Conservation (phyloP, 37 sponge, comb jelly and placozoan species). For the Halichondria panicea region DNA sequence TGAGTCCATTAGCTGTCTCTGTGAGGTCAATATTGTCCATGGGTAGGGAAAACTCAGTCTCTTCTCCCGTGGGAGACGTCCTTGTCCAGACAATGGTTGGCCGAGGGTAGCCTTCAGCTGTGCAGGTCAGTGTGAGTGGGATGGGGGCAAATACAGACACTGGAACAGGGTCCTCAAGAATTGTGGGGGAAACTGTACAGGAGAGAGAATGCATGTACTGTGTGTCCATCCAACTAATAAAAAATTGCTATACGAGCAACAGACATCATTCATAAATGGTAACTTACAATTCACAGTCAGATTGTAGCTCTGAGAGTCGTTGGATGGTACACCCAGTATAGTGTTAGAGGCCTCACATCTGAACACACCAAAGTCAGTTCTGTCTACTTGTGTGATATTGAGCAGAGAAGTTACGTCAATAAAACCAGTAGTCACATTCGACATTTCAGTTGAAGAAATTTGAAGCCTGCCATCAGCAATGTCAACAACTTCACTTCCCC, state of each 20-base stretch:
- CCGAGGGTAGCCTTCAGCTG: conserved; percentile 33
- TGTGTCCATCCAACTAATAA: no score
- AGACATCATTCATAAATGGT: no score
- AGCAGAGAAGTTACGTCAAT: conserved; percentile 3
- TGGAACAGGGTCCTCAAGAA: background rate
- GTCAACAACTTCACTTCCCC: background rate
- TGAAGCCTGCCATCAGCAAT: background rate
- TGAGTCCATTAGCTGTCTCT: background rate
- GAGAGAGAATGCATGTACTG: no score
- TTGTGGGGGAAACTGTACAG: conserved; percentile 22
- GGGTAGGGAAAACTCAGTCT: conserved; percentile 5
- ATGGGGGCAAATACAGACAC: conserved; percentile 7
- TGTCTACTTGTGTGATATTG: background rate
- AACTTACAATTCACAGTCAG: conserved; percentile 33
- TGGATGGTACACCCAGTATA: background rate
- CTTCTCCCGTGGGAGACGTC: conserved; percentile 11
- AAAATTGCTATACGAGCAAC: no score
- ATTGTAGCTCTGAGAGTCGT: background rate
- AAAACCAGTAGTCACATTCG: background rate
- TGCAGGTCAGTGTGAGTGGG: conserved; percentile 28
- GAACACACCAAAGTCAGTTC: conserved; percentile 48
- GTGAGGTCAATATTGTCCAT: background rate
- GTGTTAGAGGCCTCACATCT: conserved; percentile 37
- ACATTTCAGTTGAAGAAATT: background rate
- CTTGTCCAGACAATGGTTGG: conserved; percentile 48